These are phyloP conservation scores for Hyperopisus bebe DNA, from an alignment of 2,113 vertebrate species.

Conservation along the genomic window DNA sequence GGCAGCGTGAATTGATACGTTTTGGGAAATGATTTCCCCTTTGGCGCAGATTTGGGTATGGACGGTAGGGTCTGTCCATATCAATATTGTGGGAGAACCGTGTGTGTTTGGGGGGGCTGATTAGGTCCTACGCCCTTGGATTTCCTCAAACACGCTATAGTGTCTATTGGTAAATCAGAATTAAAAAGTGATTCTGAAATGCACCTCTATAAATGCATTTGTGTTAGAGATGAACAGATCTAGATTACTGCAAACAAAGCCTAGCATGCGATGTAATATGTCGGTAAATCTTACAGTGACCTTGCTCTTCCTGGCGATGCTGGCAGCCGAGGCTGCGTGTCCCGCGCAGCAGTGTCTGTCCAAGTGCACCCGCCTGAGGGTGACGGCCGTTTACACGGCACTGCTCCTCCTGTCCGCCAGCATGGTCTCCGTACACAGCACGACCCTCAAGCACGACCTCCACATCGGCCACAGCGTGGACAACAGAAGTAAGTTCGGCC, in stretches of 20 bases:
- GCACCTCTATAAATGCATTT: not conserved
- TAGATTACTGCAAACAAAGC: not conserved
- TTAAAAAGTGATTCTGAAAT: not conserved
- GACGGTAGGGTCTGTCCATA: not conserved
- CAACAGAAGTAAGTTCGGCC: constrained; percentile 76
- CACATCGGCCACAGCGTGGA: constrained; percentile 76
- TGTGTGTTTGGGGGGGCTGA: not conserved
- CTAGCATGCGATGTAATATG: no score
- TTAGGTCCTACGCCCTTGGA: not conserved
- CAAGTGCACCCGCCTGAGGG: constrained; percentile 45
- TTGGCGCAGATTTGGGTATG: not conserved
- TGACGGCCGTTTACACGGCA: constrained; percentile 56
- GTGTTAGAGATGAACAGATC: not conserved
- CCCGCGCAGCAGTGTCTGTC: constrained; percentile 35
- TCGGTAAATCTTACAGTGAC: constrained; percentile 6
- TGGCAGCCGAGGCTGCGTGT: constrained; percentile 32
- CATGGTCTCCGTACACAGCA: constrained; percentile 62
- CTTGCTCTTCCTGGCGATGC: constrained; percentile 40
- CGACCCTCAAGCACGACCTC: constrained; percentile 74
- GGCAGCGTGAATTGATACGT: not conserved
- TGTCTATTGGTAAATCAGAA: not conserved
- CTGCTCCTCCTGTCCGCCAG: constrained; percentile 63
- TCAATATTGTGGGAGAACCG: not conserved
- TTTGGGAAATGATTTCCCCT: not conserved
- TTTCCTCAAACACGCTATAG: not conserved